Base-by-base conservation (phyloP, 2,888 invertebrate species). In the Epinotia bilunana region DNA sequence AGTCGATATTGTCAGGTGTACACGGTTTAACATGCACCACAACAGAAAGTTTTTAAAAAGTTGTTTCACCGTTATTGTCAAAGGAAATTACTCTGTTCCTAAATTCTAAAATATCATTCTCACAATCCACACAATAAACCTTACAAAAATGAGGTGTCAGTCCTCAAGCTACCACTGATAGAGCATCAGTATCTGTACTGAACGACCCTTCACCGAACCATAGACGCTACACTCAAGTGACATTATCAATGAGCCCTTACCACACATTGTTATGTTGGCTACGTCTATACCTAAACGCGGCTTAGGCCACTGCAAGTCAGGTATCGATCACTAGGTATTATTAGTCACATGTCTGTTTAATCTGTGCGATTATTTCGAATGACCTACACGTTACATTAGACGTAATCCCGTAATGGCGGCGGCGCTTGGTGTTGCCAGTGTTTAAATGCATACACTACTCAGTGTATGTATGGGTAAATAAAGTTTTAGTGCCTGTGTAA, bases 321-420 rank as follows among this genome's bases (percentile, higher is more conserved):
- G 79, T 88, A 91, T 89, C 90, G 89, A 92, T 91, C 89, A 89
- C 88, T 89, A 85, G 86, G 86, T 84, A 87, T 86, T 86, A 82
- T 74, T 74, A 74, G 60, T 53, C 64, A 83, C 84, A 83, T 84
- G 83, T 84, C 80, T 84, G 82, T 79, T 87, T 91, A 91, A 92
- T 92, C 91, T 87, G 86, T 82, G 91, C 88, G 91, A 93, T 93
- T 93, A 93, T 93, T 93, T 93, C 90, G 91, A 92, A 93, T 93
- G 90, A 88, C 90, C 91, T 86, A 85, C 90, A 89, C 91, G 89
- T 92, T 88, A 91, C 92, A 92, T 91, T 92, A 91, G 87, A 87
- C 88, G 91, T 92, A 91, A 93, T 92, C 93, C 87, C 83, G 85
- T 90, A 90, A 92, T 91, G 90, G 90, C 87, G 90, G 90, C 87